These are phyloP conservation scores for Hippocampus zosterae DNA, from an alignment of 2,113 vertebrate species.

Conservation along the genomic window DNA sequence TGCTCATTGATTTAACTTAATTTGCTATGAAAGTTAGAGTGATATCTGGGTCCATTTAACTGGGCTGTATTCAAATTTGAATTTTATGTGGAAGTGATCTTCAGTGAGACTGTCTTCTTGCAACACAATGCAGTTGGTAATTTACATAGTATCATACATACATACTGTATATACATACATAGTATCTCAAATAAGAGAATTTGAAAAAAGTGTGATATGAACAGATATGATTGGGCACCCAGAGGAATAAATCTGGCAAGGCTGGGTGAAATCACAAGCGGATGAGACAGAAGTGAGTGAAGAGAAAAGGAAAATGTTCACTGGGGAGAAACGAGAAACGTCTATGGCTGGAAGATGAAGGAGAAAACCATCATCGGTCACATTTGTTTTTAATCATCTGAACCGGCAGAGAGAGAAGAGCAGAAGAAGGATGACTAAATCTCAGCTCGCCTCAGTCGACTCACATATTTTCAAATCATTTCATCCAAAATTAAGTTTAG, in stretches of 20 bases:
- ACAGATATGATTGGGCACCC: neutral
- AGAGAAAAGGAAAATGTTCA: neutral
- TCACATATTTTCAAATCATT: conserved; percentile 19
- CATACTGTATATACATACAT: too few species aligned
- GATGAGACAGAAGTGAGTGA: neutral
- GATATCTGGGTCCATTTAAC: neutral
- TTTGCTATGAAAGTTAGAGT: too few species aligned
- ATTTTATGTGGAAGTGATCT: conserved; percentile 2
- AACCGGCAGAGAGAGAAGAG: conserved; percentile 16
- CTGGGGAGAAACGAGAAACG: neutral
- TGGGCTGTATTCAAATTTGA: neutral
- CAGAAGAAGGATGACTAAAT: conserved; percentile 2
- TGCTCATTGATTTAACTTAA: too few species aligned
- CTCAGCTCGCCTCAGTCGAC: neutral
- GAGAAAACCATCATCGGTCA: neutral
- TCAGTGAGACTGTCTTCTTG: conserved; percentile 1
- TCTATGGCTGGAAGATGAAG: neutral
- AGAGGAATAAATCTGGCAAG: neutral
- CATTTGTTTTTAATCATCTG: conserved; percentile 27
- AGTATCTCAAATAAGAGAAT: too few species aligned
- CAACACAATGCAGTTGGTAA: neutral
- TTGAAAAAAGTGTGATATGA: neutral
- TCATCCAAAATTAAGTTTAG: conserved; percentile 13
- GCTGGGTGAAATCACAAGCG: neutral
- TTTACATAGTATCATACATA: neutral